Evolutionary conservation across 35 echinoderm and acorn worm species (phyloP).

Genomic region (Patiria miniata): DNA sequence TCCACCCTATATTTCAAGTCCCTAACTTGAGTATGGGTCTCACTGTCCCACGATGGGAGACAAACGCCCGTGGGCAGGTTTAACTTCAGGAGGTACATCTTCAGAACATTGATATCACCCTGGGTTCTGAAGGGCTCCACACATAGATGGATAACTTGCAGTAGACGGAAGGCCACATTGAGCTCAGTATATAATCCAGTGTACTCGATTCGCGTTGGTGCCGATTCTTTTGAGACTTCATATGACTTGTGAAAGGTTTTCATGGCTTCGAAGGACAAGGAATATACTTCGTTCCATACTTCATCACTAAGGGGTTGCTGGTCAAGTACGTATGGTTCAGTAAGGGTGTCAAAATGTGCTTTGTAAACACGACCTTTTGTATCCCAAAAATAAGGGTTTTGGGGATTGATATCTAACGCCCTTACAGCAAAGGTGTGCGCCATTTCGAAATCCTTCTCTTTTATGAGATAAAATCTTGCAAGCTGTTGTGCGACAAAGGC

Average conservation of each 20-base stretch:
- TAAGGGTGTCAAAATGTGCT: neutral
- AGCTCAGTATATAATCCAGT: neutral
- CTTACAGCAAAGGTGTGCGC: conserved; percentile 29
- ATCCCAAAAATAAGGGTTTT: conserved; percentile 67
- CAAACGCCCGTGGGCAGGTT: neutral
- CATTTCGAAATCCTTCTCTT: conserved; percentile 24
- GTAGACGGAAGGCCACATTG: neutral
- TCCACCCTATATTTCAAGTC: neutral
- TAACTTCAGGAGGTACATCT: neutral
- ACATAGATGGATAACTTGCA: neutral
- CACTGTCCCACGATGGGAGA: too few relatives aligned
- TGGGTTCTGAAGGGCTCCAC: neutral
- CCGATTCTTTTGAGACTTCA: neutral
- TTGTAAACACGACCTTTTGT: conserved; percentile 54
- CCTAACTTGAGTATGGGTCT: neutral
- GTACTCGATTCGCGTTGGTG: neutral
- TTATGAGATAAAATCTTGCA: conserved; percentile 44
- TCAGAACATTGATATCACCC: neutral
- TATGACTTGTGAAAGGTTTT: conserved; percentile 9
- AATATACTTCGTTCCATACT: conserved; percentile 22
- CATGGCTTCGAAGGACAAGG: neutral
- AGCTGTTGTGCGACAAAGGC: conserved; percentile 62
- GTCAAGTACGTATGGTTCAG: neutral
- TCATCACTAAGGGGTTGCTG: neutral
- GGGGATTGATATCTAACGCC: conserved; percentile 30